Base-by-base conservation (phyloP, 2,888 invertebrate species). In the Tetramorium bicarinatum region DNA sequence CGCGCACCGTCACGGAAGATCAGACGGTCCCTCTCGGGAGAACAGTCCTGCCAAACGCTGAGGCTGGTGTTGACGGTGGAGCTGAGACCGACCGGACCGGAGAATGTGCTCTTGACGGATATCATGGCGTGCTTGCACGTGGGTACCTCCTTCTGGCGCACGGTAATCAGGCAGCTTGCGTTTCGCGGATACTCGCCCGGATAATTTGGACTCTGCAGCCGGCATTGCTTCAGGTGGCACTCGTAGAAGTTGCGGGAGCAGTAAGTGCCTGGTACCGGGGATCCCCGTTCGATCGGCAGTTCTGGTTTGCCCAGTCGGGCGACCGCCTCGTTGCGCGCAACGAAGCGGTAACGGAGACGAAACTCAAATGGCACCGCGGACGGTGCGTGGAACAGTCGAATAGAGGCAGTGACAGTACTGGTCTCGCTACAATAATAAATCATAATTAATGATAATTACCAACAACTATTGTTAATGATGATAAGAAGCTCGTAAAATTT, bases 111-210 rank as follows among this genome's bases (percentile, higher is more conserved):
- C 81, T 93, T 94, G 6, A 98, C 97, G 25, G 98, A 97, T 91
- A 98, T 97, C 97, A 98, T 98, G 54, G 98, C 98, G 95, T 98
- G 98, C 94, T 98, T 98, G 95, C 98, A 98, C 64, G 97, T 98
- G 18, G 98, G 98, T 87, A 98, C 97, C 93, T 97, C 97, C 94
- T 98, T 97, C 95, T 98, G 98, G 56, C 98, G 96, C 88, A 98
- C 96, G 87, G 97, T 98, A 96, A 98, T 98, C 95, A 98, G 97
- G 95, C 99, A 99, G 85, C 98, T 98, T 38, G 99, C 98, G 95
- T 99, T 99, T 88, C 98, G 95, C 9, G 97, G 97, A 92, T 97
- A 97, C 96, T 98, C 97, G 83, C 98, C 98, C 15, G 98, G 98
- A 94, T 98, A 98, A 95, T 98, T 98, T 75, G 98, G 98, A 89